Conservation (phyloP, 2,113 vertebrate genomes). For the Talpa occidentalis region DNA sequence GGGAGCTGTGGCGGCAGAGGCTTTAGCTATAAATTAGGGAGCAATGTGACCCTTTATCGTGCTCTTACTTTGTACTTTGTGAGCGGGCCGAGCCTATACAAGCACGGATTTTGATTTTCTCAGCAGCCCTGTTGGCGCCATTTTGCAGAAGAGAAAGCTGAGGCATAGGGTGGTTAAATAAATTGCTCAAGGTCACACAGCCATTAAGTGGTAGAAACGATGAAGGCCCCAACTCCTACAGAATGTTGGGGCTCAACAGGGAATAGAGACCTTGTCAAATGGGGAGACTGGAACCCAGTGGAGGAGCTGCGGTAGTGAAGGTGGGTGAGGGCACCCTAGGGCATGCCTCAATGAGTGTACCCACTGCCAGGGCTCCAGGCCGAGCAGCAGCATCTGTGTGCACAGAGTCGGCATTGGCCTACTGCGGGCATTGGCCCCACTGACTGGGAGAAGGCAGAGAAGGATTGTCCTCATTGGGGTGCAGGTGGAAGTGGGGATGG, state of each 20-base stretch:
- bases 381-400: fast-evolving
- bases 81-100: neutral
- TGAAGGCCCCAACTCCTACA: neutral
- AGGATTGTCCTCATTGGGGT: neutral
- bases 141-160: slow-evolving; percentile 25
- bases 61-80: neutral
- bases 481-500: too few relatives aligned
- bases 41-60: neutral
- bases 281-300: neutral
- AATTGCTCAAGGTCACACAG: neutral
- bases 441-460: neutral
- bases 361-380: neutral
- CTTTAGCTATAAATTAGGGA: neutral
- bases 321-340: neutral
- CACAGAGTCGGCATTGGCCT: neutral
- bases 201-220: neutral
- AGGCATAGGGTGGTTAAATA: neutral
- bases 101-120: neutral
- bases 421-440: neutral
- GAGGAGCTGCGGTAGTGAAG: too few relatives aligned
- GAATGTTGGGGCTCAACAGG: neutral
- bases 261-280: neutral
- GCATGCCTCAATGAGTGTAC: neutral
- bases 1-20: neutral
- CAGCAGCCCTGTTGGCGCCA: neutral